A percentile compares a stretch with the other conserved stretches of the same genome.
Conservation (phyloP, 2,113 vertebrate genomes). For the Melanotaenia duboulayi region DNA sequence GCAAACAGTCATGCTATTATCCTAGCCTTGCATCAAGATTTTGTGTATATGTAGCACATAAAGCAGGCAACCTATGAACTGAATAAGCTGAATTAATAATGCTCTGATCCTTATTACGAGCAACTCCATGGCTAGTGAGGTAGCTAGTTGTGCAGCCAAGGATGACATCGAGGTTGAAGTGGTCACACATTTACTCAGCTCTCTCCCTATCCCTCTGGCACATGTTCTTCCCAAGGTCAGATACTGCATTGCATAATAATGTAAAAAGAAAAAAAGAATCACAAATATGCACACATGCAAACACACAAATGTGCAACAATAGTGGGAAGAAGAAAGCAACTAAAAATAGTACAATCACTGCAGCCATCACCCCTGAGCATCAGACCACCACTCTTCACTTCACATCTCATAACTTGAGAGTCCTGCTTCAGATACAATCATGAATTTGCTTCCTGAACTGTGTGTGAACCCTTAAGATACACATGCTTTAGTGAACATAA, state of each 20-base stretch:
- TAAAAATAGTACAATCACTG: conserved; percentile 71
- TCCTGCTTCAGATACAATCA: conserved; percentile 31
- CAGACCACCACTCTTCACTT: conserved; percentile 65
- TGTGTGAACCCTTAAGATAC: conserved; percentile 39
- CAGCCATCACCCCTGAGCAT: conserved; percentile 59
- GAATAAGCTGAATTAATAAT: conserved; percentile 53
- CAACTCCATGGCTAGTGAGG: conserved; percentile 55
- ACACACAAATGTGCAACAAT: conserved; percentile 56
- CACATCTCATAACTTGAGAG: conserved; percentile 52
- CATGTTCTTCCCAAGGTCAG: conserved; percentile 78
- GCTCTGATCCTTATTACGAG: conserved; percentile 44
- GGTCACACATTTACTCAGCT: conserved; percentile 76
- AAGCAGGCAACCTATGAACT: conserved; percentile 19
- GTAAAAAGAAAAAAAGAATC: conserved; percentile 9
- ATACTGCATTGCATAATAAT: conserved; percentile 76
- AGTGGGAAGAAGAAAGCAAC: conserved; percentile 49
- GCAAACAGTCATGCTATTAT: background rate
- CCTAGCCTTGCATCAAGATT: background rate
- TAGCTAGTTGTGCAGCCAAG: conserved; percentile 73
- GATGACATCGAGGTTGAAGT: conserved; percentile 79
- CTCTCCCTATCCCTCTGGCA: conserved; percentile 66
- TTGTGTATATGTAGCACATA: background rate
- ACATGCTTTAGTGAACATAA: conserved; percentile 48
- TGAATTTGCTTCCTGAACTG: conserved; percentile 45
- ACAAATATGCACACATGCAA: conserved; percentile 35